A percentile compares a stretch with the other conserved stretches of the same genome.
phyloP scores from a whole-genome alignment of 2,888 invertebrate species.

The Oeneis ivallda region DNA sequence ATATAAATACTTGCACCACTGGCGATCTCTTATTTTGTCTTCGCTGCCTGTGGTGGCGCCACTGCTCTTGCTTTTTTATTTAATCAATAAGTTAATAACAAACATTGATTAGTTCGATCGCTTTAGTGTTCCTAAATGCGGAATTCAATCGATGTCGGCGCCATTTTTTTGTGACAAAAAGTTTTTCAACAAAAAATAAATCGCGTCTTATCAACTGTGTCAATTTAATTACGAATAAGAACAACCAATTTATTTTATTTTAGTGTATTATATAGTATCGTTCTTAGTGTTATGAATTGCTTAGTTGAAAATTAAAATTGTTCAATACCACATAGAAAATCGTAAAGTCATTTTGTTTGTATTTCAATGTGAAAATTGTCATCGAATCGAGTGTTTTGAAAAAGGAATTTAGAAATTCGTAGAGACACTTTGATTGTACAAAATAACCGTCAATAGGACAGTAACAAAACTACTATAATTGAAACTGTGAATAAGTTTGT shows the following conservation, averaged over 20 bases:
- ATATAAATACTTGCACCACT: conserved; percentile 44
- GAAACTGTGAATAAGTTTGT: background rate
- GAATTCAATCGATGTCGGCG: conserved; percentile 19
- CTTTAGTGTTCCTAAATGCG: conserved; percentile 17
- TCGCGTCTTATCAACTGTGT: background rate
- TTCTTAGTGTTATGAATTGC: background rate
- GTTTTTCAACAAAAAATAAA: conserved; percentile 1
- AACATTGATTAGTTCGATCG: conserved; percentile 8
- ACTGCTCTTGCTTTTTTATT: conserved; percentile 4
- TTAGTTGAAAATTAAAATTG: background rate
- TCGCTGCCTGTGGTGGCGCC: conserved; percentile 12
- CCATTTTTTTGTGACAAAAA: conserved; percentile 14
- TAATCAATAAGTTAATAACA: conserved; percentile 6
- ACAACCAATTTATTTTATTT: background rate
- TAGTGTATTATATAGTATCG: background rate
- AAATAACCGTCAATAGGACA: background rate
- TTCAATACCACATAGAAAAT: background rate
- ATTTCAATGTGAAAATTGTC: background rate
- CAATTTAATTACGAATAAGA: conserved; percentile 2
- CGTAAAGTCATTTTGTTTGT: background rate
- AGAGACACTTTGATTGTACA: background rate
- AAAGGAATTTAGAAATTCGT: background rate
- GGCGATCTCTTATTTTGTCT: conserved; percentile 15
- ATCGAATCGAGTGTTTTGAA: background rate
- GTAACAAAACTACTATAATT: background rate